Percentiles rank a stretch among this genome's conserved stretches.
Conservation (phyloP, 2,797 vertebrate genomes). For the Pipistrellus pygmaeus region DNA sequence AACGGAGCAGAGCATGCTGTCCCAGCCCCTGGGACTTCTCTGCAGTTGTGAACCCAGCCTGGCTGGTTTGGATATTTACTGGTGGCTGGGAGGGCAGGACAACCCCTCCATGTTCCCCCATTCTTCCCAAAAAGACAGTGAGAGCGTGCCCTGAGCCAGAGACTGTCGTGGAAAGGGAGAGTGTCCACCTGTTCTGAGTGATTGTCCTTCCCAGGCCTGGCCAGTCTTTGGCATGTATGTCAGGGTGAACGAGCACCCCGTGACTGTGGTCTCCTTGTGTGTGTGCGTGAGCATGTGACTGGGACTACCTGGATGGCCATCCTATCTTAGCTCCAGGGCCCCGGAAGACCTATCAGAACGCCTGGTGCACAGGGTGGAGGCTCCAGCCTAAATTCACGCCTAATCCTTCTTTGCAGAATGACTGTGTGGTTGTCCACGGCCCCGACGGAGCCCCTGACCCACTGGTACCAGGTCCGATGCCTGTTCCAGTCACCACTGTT, state of each 20-base stretch:
- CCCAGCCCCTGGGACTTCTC: background rate
- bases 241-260: background rate
- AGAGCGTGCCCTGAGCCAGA: background rate
- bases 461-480: slow-evolving; percentile 98
- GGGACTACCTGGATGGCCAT: background rate
- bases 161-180: background rate
- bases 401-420: slow-evolving; percentile 88
- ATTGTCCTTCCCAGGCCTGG: background rate
- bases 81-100: background rate
- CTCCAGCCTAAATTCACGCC: background rate
- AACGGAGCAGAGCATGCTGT: fast-evolving
- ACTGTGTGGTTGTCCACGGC: slow-evolving; percentile 98
- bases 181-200: background rate
- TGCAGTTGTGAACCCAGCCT: background rate
- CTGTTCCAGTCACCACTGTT: slow-evolving; percentile 97
- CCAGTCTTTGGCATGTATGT: background rate
- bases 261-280: background rate
- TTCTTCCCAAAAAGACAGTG: background rate
- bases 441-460: slow-evolving; percentile 97
- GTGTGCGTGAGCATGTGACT: background rate
- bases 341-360: background rate
- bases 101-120: background rate
- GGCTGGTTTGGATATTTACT: background rate
- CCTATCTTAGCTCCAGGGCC: background rate
- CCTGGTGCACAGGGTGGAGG: background rate